phyloP scores from a whole-genome alignment of 1,140 invertebrate species.

The Vanessa atalanta region DNA sequence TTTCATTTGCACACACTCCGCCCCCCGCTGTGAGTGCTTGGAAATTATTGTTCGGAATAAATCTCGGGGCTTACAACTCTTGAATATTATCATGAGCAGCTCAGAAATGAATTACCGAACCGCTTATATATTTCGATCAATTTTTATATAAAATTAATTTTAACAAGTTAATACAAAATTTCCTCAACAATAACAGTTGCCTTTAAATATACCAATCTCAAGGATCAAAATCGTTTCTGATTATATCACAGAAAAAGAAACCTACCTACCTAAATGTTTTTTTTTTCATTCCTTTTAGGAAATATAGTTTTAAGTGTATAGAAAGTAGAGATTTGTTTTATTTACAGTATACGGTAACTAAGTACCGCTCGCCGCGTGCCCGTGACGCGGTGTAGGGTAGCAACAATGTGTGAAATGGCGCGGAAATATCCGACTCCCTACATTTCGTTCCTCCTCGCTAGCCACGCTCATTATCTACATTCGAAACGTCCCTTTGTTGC shows the following conservation, averaged over 20 bases:
- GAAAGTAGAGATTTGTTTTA: constrained; percentile 16
- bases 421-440: constrained; percentile 72
- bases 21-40: constrained; percentile 30
- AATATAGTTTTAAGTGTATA: neutral
- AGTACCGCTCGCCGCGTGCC: constrained; percentile 50
- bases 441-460: constrained; percentile 73
- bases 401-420: constrained; percentile 74
- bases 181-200: neutral
- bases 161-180: neutral
- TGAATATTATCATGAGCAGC: constrained; percentile 27
- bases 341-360: constrained; percentile 30
- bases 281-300: neutral
- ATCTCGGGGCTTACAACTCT: constrained; percentile 29
- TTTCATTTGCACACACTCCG: constrained; percentile 34
- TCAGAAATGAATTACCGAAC: constrained; percentile 11
- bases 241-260: no score
- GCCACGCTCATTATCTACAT: constrained; percentile 73
- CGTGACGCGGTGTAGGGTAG: constrained; percentile 61
- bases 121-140: neutral
- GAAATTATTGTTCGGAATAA: constrained; percentile 37
- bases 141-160: neutral
- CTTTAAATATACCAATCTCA: neutral
- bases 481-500: constrained; percentile 65
- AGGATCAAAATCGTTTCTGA: no score
- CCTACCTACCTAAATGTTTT: no score